Evolutionary conservation across 1,140 invertebrate genomes (phyloP).

Genomic region (Hycleus phaleratus): DNA sequence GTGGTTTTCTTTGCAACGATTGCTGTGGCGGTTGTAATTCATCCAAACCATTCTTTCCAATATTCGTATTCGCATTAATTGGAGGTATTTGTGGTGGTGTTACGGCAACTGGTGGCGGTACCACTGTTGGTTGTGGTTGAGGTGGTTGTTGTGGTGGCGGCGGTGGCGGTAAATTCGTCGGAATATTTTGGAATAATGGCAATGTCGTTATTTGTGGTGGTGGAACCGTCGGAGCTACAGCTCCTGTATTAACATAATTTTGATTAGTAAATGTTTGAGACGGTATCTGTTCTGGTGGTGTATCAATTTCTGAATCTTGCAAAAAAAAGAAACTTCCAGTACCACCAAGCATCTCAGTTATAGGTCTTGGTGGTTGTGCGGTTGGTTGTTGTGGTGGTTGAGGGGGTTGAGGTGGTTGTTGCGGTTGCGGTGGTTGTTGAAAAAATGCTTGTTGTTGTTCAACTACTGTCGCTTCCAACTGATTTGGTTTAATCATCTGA

Average conservation of each 20-base stretch:
- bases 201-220: background rate
- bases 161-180: slow-evolving; percentile 5
- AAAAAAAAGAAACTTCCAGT: slow-evolving; percentile 67
- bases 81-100: slow-evolving; percentile 9
- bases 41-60: slow-evolving; percentile 15
- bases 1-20: slow-evolving; percentile 22
- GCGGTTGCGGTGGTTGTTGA: background rate
- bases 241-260: slow-evolving; percentile 44
- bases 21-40: slow-evolving; percentile 16
- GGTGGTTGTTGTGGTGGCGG: slow-evolving; percentile 11
- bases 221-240: slow-evolving; percentile 8
- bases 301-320: slow-evolving; percentile 69
- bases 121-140: slow-evolving; percentile 3
- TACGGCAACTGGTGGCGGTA: background rate
- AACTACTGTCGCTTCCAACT: background rate
- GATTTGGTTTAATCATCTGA: slow-evolving; percentile 11
- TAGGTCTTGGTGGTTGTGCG: slow-evolving; percentile 44
- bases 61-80: background rate
- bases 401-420: background rate
- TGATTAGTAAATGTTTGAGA: slow-evolving; percentile 75
- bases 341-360: slow-evolving; percentile 60
- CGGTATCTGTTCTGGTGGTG: slow-evolving; percentile 53
- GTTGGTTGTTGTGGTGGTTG: slow-evolving; percentile 3
- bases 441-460: background rate
- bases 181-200: background rate